Percentiles rank a stretch among this genome's conserved stretches.
These are phyloP conservation scores for Bursaphelenchus okinawaensis DNA, from an alignment of 2,888 invertebrate species.

Conservation along the genomic window DNA sequence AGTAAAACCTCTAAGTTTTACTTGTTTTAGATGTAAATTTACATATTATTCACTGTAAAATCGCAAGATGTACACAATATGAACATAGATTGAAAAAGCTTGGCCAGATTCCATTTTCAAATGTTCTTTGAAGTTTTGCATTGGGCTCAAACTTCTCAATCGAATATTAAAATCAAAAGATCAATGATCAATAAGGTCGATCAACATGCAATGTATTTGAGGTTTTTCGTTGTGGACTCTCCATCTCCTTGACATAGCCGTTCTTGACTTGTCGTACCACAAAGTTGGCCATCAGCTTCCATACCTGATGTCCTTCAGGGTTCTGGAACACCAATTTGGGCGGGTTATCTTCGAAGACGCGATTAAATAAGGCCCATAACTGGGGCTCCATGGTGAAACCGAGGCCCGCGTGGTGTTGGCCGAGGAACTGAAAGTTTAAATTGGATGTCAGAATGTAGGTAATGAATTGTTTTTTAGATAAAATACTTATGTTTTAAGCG, in stretches of 20 bases:
- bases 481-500: too few relatives aligned
- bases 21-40: too few relatives aligned
- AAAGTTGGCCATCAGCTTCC: constrained; percentile 33
- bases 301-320: constrained; percentile 30
- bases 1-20: too few relatives aligned
- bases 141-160: too few relatives aligned
- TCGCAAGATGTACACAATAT: too few relatives aligned
- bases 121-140: too few relatives aligned
- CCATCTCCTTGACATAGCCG: constrained; percentile 19
- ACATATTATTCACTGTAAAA: too few relatives aligned
- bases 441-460: too few relatives aligned
- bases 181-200: constrained; percentile 11
- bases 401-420: constrained; percentile 27
- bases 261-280: constrained; percentile 16
- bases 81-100: too few relatives aligned
- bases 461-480: too few relatives aligned
- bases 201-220: constrained; percentile 9
- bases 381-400: constrained; percentile 14
- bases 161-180: too few relatives aligned
- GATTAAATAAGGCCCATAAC: constrained; percentile 26
- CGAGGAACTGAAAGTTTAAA: constrained; percentile 26
- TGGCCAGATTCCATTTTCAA: too few relatives aligned
- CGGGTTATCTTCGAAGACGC: constrained; percentile 40
- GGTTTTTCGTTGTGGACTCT: constrained; percentile 9
- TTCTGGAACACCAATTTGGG: constrained; percentile 34